Conservation (phyloP, 2,888 invertebrate genomes). For the Deilephila porcellus region DNA sequence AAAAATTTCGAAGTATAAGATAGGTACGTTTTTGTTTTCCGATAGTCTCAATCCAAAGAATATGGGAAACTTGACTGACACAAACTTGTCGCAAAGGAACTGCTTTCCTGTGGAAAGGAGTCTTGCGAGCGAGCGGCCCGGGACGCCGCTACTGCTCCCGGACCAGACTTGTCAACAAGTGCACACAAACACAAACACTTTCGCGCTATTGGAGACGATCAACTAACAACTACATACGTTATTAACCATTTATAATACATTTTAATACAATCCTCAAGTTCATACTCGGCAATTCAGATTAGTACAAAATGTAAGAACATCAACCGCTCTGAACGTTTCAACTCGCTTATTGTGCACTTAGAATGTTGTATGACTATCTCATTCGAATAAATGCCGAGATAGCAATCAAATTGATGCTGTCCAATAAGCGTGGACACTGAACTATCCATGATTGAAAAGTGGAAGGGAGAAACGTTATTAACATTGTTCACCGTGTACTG, state of each 20-base stretch:
- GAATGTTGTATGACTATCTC: slow-evolving; percentile 64
- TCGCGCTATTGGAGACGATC: slow-evolving; percentile 35
- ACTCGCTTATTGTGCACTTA: slow-evolving; percentile 57
- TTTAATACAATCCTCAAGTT: slow-evolving; percentile 40
- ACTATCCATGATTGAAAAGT: not conserved
- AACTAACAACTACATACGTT: slow-evolving; percentile 41
- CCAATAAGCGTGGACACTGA: slow-evolving; percentile 54
- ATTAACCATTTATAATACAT: slow-evolving; percentile 31
- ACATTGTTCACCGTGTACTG: slow-evolving; percentile 23
- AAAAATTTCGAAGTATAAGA: slow-evolving; percentile 38
- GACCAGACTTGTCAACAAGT: not conserved
- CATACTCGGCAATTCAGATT: slow-evolving; percentile 50
- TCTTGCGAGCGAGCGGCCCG: slow-evolving; percentile 59
- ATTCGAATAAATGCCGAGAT: slow-evolving; percentile 82
- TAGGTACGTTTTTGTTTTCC: slow-evolving; percentile 58
- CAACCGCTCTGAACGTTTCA: slow-evolving; percentile 1
- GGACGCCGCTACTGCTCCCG: not conserved
- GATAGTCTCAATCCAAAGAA: slow-evolving; percentile 74
- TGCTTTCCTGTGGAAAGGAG: slow-evolving; percentile 76
- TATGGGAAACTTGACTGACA: slow-evolving; percentile 69
- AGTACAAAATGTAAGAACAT: slow-evolving; percentile 50
- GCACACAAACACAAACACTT: slow-evolving; percentile 17
- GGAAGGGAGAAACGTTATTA: slow-evolving; percentile 3
- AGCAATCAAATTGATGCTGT: slow-evolving; percentile 64
- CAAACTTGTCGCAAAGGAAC: slow-evolving; percentile 64